Evolutionary conservation across 2,888 invertebrate species (phyloP), one percentile per base, ranked within the genome.

Genomic region (Hydraecia micacea): DNA sequence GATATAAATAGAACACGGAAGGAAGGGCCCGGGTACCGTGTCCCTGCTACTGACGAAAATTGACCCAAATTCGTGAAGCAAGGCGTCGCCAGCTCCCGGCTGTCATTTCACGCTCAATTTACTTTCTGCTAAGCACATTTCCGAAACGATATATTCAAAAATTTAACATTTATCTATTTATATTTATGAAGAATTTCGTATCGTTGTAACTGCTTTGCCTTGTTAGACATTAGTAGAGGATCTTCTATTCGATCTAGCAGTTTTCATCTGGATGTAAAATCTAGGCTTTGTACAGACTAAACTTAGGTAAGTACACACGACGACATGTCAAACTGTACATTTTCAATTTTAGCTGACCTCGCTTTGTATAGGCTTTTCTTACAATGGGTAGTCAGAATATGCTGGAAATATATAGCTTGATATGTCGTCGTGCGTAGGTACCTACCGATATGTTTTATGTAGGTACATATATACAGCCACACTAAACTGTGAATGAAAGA

Each of bases 41-140:
- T 89, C 88, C 86, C 89, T 81, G 80, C 82, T 80, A 87, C 90
- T 91, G 88, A 86, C 85, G 90, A 90, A 93, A 94, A 94, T 94
- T 94, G 94, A 95, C 94, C 94, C 86, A 92, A 93, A 94, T 95
- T 92, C 88, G 88, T 85, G 79, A 88, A 90, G 89, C 87, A 85
- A 90, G 89, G 89, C 89, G 90, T 86, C 88, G 90, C 88, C 90
- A 85, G 80, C 90, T 86, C 87, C 86, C 85, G 90, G 91, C 92
- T 93, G 92, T 92, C 92, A 95, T 95, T 95, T 95, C 92, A 94
- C 94, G 91, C 94, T 87, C 91, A 93, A 95, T 95, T 95, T 93
- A 92, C 89, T 92, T 91, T 89, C 88, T 87, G 90, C 91, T 90
- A 89, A 90, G 89, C 92, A 88, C 83, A 89, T 92, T 92, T 92